phyloP scores from a whole-genome alignment of 2,113 vertebrate species.

The Falcunculus frontatus region DNA sequence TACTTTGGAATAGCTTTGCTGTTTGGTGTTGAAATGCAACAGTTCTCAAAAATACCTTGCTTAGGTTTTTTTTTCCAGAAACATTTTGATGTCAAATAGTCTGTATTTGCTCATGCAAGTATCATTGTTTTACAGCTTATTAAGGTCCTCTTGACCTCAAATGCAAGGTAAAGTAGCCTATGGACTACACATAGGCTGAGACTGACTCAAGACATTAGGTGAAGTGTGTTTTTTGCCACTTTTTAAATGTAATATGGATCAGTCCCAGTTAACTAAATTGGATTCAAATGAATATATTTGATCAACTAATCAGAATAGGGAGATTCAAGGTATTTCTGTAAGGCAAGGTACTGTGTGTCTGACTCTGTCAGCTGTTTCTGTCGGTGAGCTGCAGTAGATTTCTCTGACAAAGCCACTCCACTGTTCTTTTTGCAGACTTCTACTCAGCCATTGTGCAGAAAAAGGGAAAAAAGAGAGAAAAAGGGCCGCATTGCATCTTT shows the following conservation, averaged over 20 bases:
- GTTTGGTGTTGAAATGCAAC: rapidly evolving
- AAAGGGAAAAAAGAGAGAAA: background rate
- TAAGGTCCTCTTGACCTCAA: background rate
- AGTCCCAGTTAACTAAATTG: background rate
- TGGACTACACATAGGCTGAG: background rate
- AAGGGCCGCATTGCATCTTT: background rate
- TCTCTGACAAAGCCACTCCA: background rate
- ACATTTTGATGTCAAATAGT: background rate
- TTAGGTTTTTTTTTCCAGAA: background rate
- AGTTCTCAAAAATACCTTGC: background rate
- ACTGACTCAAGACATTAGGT: background rate
- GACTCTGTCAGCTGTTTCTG: background rate
- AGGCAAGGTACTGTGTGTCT: background rate
- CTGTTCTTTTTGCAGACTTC: background rate
- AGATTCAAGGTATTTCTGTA: background rate
- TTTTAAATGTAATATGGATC: background rate
- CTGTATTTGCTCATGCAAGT: background rate
- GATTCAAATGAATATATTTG: background rate
- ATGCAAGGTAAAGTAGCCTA: background rate
- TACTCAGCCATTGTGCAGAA: background rate
- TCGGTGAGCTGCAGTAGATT: background rate
- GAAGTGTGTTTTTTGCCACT: background rate
- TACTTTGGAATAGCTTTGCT: background rate
- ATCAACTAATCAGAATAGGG: background rate
- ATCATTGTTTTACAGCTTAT: background rate